Base-by-base conservation (phyloP, 2,888 invertebrate species). In the Epinotia demarniana region DNA sequence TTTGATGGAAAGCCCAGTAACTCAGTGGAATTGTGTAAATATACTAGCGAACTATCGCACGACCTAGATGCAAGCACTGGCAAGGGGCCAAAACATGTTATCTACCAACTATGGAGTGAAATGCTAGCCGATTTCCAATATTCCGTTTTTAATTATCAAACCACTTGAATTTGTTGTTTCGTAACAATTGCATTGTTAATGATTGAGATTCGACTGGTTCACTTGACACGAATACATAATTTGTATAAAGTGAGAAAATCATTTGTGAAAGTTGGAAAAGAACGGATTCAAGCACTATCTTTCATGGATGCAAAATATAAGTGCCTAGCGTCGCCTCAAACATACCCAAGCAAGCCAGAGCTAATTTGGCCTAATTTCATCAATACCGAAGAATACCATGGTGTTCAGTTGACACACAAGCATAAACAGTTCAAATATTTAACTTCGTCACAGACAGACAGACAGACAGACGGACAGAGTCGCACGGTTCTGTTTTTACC, bases 71-170 rank as follows among this genome's bases (percentile, higher is more conserved):
- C 84, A 81, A 83, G 80, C 78, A 81, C 84, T 92, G 92, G 92
- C 91, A 73, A 73, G 77, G 71, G 62, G 91, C 92, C 93, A 92
- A 87, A 89, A 85, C 84, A 85, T 85, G 87, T 87, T 91, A 91
- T 91, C 89, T 86, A 84, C 82, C 80, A 85, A 87, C 87, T 87
- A 85, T 85, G 83, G 82, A 85, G 83, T 84, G 85, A 86, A 87
- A 90, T 87, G 87, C 86, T 86, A 84, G 84, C 82, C 84, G 86
- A 75, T 84, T 87, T 89, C 87, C 88, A 91, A 92, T 91, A 92
- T 89, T 90, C 86, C 85, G 85, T 90, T 92, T 92, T 92, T 92
- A 92, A 92, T 92, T 92, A 92, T 88, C 86, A 83, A 81, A 83
- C 85, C 82, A 89, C 89, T 87, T 88, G 90, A 84, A 87, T 87